These are phyloP conservation scores for Amphimedon queenslandica DNA, from an alignment of 37 sponge, comb jelly and placozoan species.

Conservation along the genomic window DNA sequence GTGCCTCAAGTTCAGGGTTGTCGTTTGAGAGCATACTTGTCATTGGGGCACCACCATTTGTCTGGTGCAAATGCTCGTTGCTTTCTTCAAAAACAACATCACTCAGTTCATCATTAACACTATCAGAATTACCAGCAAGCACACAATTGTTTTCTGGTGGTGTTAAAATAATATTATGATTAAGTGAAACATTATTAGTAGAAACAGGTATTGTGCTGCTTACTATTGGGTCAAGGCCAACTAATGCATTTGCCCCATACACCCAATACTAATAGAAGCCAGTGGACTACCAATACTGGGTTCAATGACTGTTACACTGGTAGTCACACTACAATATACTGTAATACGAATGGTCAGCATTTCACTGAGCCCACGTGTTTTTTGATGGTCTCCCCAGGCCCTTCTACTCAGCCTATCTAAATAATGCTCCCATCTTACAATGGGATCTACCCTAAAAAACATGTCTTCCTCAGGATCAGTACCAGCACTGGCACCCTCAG, in stretches of 20 bases:
- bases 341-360: conserved; percentile 2
- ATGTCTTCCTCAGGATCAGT: no score
- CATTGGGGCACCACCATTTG: conserved; percentile 9
- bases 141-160: neutral
- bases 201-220: no score
- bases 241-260: neutral
- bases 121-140: neutral
- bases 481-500: no score
- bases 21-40: conserved; percentile 14
- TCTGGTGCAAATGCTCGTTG: conserved; percentile 16
- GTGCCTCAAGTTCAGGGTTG: conserved; percentile 16
- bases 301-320: neutral
- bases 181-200: no score
- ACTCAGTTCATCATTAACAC: neutral
- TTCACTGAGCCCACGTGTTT: neutral
- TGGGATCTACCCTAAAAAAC: no score
- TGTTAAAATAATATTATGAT: neutral
- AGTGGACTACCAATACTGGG: neutral
- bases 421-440: neutral
- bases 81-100: conserved; percentile 7
- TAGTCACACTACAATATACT: neutral
- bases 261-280: neutral
- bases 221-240: neutral
- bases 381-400: conserved; percentile 12
- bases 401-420: neutral